phyloP scores from a whole-genome alignment of 2,797 vertebrate species.

The Thaleichthys pacificus region DNA sequence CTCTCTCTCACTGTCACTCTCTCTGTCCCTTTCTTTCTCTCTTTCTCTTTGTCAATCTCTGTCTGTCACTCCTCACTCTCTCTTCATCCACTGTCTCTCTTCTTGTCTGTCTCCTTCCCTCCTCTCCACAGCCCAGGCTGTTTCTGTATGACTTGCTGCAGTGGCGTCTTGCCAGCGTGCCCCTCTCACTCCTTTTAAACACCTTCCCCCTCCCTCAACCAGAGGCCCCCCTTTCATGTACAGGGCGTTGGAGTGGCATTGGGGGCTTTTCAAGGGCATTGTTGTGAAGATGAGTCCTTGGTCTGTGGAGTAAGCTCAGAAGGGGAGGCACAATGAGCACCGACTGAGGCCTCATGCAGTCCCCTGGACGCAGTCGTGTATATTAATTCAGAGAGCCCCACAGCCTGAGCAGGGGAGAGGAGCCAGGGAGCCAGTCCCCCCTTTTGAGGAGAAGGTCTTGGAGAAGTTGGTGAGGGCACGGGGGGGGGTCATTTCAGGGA shows the following conservation, averaged over 20 bases:
- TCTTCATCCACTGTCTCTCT: conserved; percentile 24
- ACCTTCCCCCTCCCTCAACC: conserved; percentile 29
- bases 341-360: conserved; percentile 67
- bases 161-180: conserved; percentile 65
- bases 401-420: conserved; percentile 47
- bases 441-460: conserved; percentile 15
- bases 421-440: conserved; percentile 8
- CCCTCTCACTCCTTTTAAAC: conserved; percentile 67
- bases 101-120: conserved; percentile 44
- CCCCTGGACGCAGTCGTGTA: conserved; percentile 60
- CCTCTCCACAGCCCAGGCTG: conserved; percentile 45
- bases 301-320: conserved; percentile 69
- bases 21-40: conserved; percentile 68
- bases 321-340: conserved; percentile 71
- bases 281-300: conserved; percentile 69
- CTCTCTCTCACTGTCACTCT: conserved; percentile 69
- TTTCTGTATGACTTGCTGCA: conserved; percentile 81
- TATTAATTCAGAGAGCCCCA: conserved; percentile 74
- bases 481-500: neutral
- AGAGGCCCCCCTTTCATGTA: conserved; percentile 29
- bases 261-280: conserved; percentile 71
- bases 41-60: conserved; percentile 65
- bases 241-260: conserved; percentile 73
- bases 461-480: neutral
- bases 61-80: conserved; percentile 61